These are phyloP conservation scores for Diarsia rubi DNA, from an alignment of 2,888 invertebrate species.

Conservation along the genomic window DNA sequence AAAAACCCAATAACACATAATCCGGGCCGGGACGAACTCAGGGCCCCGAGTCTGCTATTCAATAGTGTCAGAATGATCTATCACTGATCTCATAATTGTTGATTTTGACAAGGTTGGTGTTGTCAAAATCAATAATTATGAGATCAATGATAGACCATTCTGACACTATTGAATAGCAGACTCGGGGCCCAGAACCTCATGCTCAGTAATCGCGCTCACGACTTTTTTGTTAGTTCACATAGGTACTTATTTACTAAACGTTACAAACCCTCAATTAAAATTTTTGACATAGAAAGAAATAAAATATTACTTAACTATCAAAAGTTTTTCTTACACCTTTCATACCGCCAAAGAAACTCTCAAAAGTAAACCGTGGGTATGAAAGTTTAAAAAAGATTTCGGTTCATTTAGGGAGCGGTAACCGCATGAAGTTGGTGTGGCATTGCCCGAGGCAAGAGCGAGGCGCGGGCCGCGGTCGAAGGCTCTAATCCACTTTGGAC, in stretches of 20 bases:
- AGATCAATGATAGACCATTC: no score
- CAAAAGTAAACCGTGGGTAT: conserved; percentile 47
- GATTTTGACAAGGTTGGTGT: no score
- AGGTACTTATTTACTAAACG: not conserved
- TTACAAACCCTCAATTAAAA: not conserved
- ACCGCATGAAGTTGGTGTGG: conserved; percentile 74
- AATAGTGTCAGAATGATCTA: no score
- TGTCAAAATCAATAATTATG: no score
- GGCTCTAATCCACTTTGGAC: conserved; percentile 85
- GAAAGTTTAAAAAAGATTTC: conserved; percentile 68
- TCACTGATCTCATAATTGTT: no score
- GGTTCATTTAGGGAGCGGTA: conserved; percentile 62
- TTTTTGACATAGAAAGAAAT: not conserved
- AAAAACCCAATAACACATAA: no score
- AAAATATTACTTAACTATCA: not conserved
- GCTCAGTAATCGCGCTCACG: no score
- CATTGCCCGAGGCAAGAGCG: conserved; percentile 77
- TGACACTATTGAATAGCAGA: no score
- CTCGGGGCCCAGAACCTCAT: no score
- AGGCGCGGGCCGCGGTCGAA: conserved; percentile 77
- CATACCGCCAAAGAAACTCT: conserved; percentile 15
- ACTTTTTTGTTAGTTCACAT: not conserved
- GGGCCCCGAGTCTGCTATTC: no score
- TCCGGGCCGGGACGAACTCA: no score
- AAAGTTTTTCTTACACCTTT: not conserved